Conservation (phyloP, 2,797 vertebrate genomes). For the Poecilia gillii region DNA sequence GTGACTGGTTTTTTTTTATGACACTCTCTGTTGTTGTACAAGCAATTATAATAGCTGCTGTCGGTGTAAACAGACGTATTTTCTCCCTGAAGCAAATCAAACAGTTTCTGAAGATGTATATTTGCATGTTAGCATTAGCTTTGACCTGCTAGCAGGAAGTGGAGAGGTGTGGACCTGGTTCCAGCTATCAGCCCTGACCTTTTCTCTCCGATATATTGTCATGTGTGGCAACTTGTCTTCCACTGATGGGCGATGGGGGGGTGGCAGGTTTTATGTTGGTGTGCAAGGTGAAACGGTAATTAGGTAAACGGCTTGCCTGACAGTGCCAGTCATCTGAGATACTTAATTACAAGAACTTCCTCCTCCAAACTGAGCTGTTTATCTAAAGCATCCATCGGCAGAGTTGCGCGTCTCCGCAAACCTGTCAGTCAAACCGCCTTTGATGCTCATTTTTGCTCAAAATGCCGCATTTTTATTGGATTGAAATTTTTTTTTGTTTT, state of each 20-base stretch:
- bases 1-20: background rate
- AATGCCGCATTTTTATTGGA: background rate
- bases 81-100: background rate
- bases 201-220: background rate
- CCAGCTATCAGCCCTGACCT: background rate
- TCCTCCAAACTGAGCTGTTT: background rate
- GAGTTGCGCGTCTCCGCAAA: background rate
- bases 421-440: slow-evolving; percentile 8
- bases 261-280: background rate
- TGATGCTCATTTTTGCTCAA: slow-evolving; percentile 3
- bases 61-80: background rate
- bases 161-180: background rate
- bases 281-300: background rate
- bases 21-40: background rate
- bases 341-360: background rate
- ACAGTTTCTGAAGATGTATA: background rate
- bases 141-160: background rate
- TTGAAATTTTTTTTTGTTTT: background rate
- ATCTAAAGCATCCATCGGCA: background rate
- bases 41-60: background rate
- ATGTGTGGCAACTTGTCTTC: background rate
- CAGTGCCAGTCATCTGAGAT: slow-evolving; percentile 5
- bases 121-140: background rate
- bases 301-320: background rate
- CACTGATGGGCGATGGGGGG: background rate